Evolutionary conservation across 2,888 invertebrate species (phyloP).

Genomic region (Tillus elongatus): DNA sequence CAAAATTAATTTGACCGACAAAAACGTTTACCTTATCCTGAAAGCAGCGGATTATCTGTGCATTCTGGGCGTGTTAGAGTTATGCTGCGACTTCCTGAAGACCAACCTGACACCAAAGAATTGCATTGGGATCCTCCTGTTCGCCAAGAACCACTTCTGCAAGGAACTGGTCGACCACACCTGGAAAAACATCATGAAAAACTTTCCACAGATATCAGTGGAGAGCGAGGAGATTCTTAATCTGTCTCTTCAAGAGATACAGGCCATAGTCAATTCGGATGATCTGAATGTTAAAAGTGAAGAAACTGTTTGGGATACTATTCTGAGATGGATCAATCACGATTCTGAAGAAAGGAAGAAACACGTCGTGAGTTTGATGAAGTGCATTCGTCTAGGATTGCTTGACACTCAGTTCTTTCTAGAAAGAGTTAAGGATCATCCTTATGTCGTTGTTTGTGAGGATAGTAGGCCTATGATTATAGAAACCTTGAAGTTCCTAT

Average conservation of each 20-base stretch:
- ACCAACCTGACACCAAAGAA: slow-evolving; percentile 63
- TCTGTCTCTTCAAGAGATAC: slow-evolving; percentile 62
- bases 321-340: slow-evolving; percentile 78
- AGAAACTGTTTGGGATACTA: slow-evolving; percentile 78
- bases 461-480: slow-evolving; percentile 81
- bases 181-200: slow-evolving; percentile 50
- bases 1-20: slow-evolving; percentile 61
- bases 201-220: slow-evolving; percentile 65
- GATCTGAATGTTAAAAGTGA: slow-evolving; percentile 82
- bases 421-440: slow-evolving; percentile 82
- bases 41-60: slow-evolving; percentile 83
- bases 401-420: slow-evolving; percentile 84
- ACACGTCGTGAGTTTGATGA: slow-evolving; percentile 70
- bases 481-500: slow-evolving; percentile 82
- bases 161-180: slow-evolving; percentile 56
- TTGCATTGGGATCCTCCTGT: slow-evolving; percentile 75
- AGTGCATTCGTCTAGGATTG: slow-evolving; percentile 70
- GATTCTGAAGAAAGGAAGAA: slow-evolving; percentile 62
- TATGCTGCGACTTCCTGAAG: slow-evolving; percentile 70
- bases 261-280: slow-evolving; percentile 69
- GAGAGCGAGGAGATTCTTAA: slow-evolving; percentile 67
- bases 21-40: slow-evolving; percentile 73
- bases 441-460: slow-evolving; percentile 73
- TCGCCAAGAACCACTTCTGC: slow-evolving; percentile 72
- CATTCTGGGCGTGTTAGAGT: slow-evolving; percentile 69